Evolutionary conservation across 2,797 vertebrate species (phyloP).

Genomic region (Smutsia gigantea): DNA sequence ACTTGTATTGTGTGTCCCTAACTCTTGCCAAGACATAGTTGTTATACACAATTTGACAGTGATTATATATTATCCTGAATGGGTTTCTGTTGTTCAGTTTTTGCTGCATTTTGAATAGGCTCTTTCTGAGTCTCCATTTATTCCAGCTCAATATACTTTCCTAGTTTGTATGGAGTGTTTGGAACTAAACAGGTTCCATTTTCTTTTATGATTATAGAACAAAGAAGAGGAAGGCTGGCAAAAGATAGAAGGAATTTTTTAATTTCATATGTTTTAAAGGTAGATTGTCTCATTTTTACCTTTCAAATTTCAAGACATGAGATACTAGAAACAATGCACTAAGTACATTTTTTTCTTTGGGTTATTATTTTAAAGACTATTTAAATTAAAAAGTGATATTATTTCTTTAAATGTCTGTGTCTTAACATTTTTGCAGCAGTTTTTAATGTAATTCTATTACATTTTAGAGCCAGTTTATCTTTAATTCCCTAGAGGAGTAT

Average conservation of each 20-base stretch:
- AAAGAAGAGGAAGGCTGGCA: background rate
- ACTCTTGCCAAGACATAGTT: background rate
- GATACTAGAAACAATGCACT: background rate
- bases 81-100: background rate
- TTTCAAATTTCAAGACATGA: background rate
- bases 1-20: background rate
- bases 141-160: background rate
- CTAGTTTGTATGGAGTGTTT: background rate
- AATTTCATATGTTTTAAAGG: background rate
- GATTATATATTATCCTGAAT: background rate
- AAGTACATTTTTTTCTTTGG: background rate
- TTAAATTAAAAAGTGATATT: background rate
- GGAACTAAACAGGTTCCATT: background rate
- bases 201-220: background rate
- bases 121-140: background rate
- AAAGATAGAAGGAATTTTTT: background rate
- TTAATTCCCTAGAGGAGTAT: background rate
- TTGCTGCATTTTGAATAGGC: background rate
- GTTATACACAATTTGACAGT: background rate
- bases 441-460: conserved; percentile 11
- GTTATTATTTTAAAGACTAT: conserved; percentile 9
- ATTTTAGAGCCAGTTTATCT: conserved; percentile 14
- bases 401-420: background rate
- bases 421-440: background rate
- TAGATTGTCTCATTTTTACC: background rate